Evolutionary conservation across 1,140 invertebrate species (phyloP).

Genomic region (Arion vulgaris): DNA sequence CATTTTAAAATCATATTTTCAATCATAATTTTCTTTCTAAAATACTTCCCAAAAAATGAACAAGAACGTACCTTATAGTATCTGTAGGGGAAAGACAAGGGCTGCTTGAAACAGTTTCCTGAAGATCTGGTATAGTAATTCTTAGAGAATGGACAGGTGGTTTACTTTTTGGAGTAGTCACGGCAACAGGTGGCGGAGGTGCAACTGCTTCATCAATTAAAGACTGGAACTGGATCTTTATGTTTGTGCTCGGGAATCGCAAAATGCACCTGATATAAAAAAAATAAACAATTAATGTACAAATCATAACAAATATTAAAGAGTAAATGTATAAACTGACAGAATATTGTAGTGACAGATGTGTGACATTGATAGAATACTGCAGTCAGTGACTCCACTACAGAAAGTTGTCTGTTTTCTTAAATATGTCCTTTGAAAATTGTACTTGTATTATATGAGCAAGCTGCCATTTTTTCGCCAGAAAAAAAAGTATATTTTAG

Average conservation of each 20-base stretch:
- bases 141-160: conserved; percentile 67
- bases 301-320: not conserved
- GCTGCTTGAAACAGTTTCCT: conserved; percentile 80
- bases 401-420: too few species aligned
- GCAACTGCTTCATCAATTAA: conserved; percentile 80
- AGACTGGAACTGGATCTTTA: conserved; percentile 93
- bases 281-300: conserved; percentile 17
- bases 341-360: too few species aligned
- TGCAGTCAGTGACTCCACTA: too few species aligned
- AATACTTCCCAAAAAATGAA: conserved; percentile 62
- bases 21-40: not conserved
- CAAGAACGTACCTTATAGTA: conserved; percentile 78
- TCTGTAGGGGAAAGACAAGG: conserved; percentile 94
- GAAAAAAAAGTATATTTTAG: too few species aligned
- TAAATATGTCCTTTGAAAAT: too few species aligned
- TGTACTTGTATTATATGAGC: too few species aligned
- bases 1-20: too few species aligned
- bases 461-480: too few species aligned
- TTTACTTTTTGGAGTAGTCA: conserved; percentile 74
- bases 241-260: conserved; percentile 97
- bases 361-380: too few species aligned
- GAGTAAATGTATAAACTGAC: not conserved
- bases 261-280: conserved; percentile 89
- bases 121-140: conserved; percentile 86
- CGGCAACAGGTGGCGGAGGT: conserved; percentile 59